Evolutionary conservation across 2,113 vertebrate species (phyloP).

Genomic region (Pyxicephalus adspersus): DNA sequence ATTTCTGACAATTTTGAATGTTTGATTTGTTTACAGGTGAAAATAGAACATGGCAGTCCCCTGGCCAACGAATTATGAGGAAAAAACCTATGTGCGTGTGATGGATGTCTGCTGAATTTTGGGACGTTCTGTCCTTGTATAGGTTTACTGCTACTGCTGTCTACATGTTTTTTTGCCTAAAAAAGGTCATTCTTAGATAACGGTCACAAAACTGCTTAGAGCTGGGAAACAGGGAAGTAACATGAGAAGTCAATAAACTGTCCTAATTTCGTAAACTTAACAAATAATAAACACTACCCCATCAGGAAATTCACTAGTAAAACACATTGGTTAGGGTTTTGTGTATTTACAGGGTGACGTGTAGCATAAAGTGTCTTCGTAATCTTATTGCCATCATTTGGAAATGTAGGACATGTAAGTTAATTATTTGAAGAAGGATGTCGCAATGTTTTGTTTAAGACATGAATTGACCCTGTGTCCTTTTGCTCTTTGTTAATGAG

Average conservation of each 20-base stretch:
- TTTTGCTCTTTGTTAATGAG: background rate
- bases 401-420: background rate
- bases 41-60: too few species aligned
- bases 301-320: background rate
- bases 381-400: background rate
- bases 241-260: background rate
- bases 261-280: background rate
- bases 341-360: background rate
- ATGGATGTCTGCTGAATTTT: too few species aligned
- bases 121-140: background rate
- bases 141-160: background rate
- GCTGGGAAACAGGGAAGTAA: background rate
- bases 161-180: background rate
- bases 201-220: background rate
- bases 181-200: background rate
- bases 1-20: too few species aligned
- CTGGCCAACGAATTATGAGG: too few species aligned
- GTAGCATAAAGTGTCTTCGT: too few species aligned
- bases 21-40: too few species aligned
- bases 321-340: background rate
- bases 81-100: too few species aligned
- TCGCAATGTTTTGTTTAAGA: slow-evolving; percentile 12
- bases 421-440: slow-evolving; percentile 14
- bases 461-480: background rate
- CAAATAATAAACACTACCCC: background rate